phyloP scores from a whole-genome alignment of 2,797 vertebrate genomes.

The Babyrousa celebensis region DNA sequence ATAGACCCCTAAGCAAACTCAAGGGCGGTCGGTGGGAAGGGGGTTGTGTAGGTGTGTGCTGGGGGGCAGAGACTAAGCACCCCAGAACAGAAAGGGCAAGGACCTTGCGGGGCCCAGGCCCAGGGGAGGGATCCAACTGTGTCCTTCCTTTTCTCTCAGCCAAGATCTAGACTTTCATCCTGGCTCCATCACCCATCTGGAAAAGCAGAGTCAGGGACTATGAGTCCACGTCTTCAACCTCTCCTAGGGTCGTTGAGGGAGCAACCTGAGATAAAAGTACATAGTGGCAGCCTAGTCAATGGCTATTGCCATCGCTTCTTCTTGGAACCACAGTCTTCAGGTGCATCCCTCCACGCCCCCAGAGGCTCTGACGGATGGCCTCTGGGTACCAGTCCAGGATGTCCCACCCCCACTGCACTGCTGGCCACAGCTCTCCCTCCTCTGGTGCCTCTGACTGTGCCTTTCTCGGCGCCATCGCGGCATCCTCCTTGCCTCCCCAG shows the following conservation, averaged over 20 bases:
- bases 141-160: background rate
- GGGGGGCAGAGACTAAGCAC: background rate
- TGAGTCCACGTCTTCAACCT: background rate
- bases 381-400: background rate
- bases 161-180: background rate
- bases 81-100: background rate
- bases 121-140: background rate
- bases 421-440: background rate
- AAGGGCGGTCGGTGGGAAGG: too few relatives aligned
- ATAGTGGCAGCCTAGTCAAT: accelerated
- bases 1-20: background rate
- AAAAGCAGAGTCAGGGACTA: background rate
- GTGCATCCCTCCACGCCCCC: background rate
- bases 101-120: background rate
- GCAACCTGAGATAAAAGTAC: background rate
- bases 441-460: background rate
- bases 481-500: accelerated
- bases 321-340: background rate
- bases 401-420: background rate
- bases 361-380: background rate
- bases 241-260: background rate
- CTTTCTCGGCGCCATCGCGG: background rate
- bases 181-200: background rate
- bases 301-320: background rate
- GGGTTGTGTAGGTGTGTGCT: background rate